Conservation (phyloP, 2,888 invertebrate genomes). For the Microdon myrmicae region DNA sequence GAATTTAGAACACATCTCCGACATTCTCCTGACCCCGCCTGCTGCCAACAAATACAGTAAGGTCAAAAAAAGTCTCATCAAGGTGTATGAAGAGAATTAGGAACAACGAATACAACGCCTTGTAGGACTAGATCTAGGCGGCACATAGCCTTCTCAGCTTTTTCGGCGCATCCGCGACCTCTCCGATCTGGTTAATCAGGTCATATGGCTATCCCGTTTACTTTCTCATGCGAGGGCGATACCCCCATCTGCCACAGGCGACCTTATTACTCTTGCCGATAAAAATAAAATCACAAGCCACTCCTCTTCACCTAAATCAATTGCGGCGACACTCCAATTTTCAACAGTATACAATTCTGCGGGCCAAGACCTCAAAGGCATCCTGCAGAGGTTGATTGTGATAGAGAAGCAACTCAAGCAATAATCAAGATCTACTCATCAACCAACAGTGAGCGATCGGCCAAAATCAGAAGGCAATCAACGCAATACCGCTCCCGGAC, state of each 20-base stretch:
- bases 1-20: too few relatives aligned
- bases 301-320: conserved; percentile 1
- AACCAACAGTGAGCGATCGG: neutral
- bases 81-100: conserved; percentile 3
- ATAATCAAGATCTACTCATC: conserved; percentile 3
- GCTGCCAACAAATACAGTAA: neutral
- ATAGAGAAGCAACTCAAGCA: conserved; percentile 1
- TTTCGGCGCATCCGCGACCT: conserved; percentile 3
- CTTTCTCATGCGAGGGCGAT: conserved; percentile 1
- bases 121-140: neutral
- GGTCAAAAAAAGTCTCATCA: neutral
- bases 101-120: conserved; percentile 1
- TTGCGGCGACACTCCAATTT: conserved; percentile 5
- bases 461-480: conserved; percentile 4
- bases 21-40: too few relatives aligned
- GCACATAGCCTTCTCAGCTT: neutral
- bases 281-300: conserved; percentile 8
- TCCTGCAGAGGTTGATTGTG: conserved; percentile 1
- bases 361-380: neutral
- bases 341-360: neutral
- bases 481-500: conserved; percentile 1
- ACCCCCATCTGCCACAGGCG: conserved; percentile 5
- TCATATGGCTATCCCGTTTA: neutral
- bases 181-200: neutral
- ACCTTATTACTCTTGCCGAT: conserved; percentile 2